Conservation (phyloP, 1,140 invertebrate genomes). For the Apis dorsata region DNA sequence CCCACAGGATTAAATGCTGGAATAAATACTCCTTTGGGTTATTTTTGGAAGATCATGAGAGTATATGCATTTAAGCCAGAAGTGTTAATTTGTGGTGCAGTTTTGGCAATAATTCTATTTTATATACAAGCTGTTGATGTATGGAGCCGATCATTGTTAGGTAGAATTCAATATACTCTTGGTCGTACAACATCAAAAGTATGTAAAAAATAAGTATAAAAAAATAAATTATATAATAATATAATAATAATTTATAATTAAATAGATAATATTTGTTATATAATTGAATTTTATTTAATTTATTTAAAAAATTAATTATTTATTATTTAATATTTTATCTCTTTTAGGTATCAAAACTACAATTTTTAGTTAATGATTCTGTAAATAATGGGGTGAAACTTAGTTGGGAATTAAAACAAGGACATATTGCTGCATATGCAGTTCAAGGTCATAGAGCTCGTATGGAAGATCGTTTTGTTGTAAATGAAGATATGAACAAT, state of each 20-base stretch:
- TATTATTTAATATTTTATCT: slow-evolving; percentile 16
- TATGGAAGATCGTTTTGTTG: slow-evolving; percentile 94
- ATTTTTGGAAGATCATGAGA: slow-evolving; percentile 88
- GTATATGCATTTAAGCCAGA: slow-evolving; percentile 89
- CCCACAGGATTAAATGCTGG: slow-evolving; percentile 82
- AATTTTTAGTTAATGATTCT: slow-evolving; percentile 75
- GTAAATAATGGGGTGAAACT: slow-evolving; percentile 81
- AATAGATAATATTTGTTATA: not conserved
- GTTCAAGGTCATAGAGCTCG: slow-evolving; percentile 92
- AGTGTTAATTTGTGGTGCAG: slow-evolving; percentile 83
- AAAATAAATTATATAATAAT: not conserved
- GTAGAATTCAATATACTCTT: slow-evolving; percentile 86
- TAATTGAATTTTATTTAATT: not conserved
- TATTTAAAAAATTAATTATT: not conserved
- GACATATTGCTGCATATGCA: slow-evolving; percentile 90
- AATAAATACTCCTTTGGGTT: slow-evolving; percentile 80
- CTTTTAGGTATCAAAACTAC: slow-evolving; percentile 73
- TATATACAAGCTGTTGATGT: slow-evolving; percentile 89
- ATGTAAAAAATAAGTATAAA: slow-evolving; percentile 1
- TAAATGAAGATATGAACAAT: slow-evolving; percentile 81
- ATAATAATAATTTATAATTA: slow-evolving; percentile 4
- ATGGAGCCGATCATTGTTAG: slow-evolving; percentile 88
- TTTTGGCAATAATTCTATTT: slow-evolving; percentile 85
- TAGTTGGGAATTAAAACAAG: slow-evolving; percentile 89
- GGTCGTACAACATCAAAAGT: slow-evolving; percentile 81